These are phyloP conservation scores for Clarias magur DNA, from an alignment of 2,113 vertebrate species.

Conservation along the genomic window DNA sequence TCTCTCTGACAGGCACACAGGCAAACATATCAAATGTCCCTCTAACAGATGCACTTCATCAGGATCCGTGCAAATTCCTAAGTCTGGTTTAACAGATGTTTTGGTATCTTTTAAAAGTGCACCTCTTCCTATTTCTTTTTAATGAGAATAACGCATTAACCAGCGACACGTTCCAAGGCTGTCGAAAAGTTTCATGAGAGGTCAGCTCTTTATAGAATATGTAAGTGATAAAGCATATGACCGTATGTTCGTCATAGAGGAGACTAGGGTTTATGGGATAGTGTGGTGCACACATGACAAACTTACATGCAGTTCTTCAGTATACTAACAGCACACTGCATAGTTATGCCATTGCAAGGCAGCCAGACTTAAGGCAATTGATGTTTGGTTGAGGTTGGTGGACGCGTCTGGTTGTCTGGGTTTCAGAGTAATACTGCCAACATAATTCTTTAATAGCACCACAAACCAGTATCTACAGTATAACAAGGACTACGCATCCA, in stretches of 20 bases:
- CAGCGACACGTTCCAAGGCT: neutral
- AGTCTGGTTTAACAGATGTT: conserved; percentile 1
- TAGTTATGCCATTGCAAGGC: neutral
- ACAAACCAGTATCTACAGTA: neutral
- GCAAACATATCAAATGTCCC: neutral
- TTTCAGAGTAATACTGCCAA: neutral
- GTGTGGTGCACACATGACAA: neutral
- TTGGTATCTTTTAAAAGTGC: neutral
- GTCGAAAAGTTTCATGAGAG: neutral
- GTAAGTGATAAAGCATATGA: neutral
- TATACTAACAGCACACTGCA: neutral
- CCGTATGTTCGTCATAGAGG: neutral
- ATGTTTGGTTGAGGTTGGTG: neutral
- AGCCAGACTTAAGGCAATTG: neutral
- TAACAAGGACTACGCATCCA: neutral
- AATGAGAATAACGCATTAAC: neutral
- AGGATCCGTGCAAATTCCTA: neutral
- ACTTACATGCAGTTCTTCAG: neutral
- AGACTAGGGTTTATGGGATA: neutral
- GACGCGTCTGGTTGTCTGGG: neutral
- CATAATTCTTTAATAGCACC: neutral
- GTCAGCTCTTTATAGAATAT: neutral
- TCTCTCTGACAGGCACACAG: neutral
- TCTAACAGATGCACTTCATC: conserved; percentile 20
- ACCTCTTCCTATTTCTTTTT: neutral